Evolutionary conservation across 1,140 invertebrate genomes (phyloP).

Genomic region (Stegodyphus mimosarum): DNA sequence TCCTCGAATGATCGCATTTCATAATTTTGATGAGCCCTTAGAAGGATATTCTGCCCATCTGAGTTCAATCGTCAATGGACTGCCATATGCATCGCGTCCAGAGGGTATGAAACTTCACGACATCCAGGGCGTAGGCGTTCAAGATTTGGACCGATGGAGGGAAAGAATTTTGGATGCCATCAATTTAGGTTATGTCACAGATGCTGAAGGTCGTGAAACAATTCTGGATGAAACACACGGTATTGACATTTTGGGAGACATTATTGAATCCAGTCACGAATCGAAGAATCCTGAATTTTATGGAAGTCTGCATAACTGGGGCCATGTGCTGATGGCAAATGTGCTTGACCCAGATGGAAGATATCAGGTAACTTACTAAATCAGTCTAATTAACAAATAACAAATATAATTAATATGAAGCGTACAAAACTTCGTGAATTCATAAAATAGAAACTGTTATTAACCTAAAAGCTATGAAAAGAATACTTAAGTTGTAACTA

Average conservation of each 20-base stretch:
- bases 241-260: constrained; percentile 83
- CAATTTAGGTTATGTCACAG: constrained; percentile 74
- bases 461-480: not conserved
- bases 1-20: constrained; percentile 67
- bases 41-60: constrained; percentile 75
- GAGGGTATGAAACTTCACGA: constrained; percentile 69
- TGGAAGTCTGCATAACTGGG: constrained; percentile 78
- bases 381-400: not conserved
- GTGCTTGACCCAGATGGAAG: constrained; percentile 62
- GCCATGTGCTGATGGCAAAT: constrained; percentile 64
- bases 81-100: constrained; percentile 74
- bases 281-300: constrained; percentile 78
- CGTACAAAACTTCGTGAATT: not conserved
- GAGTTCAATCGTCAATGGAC: constrained; percentile 74
- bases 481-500: not conserved
- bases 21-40: constrained; percentile 67
- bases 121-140: constrained; percentile 62
- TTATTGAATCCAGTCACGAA: constrained; percentile 79
- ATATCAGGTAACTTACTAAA: constrained; percentile 29
- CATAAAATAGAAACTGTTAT: not conserved
- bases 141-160: constrained; percentile 71
- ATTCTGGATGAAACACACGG: constrained; percentile 72
- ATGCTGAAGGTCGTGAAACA: constrained; percentile 65
- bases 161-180: constrained; percentile 81
- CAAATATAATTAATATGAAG: not conserved